Conservation (phyloP, 2,113 vertebrate genomes). For the Aythya baeri region DNA sequence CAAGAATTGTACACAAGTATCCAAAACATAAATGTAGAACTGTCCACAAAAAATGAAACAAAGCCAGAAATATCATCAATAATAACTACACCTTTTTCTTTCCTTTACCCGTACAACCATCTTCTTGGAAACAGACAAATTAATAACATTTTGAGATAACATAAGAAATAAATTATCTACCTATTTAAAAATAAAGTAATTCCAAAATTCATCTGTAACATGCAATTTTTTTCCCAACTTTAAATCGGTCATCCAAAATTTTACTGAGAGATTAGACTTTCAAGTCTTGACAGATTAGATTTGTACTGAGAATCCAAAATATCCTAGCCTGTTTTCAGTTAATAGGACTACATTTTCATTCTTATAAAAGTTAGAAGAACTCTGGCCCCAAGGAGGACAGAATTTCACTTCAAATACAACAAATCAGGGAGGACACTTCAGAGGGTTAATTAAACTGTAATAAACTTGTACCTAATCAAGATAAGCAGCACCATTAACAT, state of each 20-base stretch:
- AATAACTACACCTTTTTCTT: not conserved
- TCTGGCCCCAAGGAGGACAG: not conserved
- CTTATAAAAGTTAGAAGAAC: not conserved
- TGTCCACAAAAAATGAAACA: not conserved
- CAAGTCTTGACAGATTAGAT: not conserved
- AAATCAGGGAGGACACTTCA: not conserved
- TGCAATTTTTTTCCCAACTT: not conserved
- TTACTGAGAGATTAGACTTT: not conserved
- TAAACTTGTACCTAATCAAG: not conserved
- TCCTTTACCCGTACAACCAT: not conserved
- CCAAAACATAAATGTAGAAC: not conserved
- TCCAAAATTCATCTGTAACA: not conserved
- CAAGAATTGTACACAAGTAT: not conserved
- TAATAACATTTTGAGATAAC: not conserved
- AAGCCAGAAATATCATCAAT: not conserved
- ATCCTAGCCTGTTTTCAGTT: not conserved
- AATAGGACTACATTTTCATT: not conserved
- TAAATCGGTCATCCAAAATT: not conserved
- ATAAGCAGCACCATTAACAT: not conserved
- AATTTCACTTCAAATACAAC: not conserved
- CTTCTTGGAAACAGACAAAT: not conserved
- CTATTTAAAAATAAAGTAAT: not conserved
- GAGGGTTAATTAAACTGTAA: not conserved
- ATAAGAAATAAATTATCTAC: not conserved
- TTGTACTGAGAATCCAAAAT: not conserved